Conservation (phyloP, 2,113 vertebrate species). For the Alosa alosa region DNA sequence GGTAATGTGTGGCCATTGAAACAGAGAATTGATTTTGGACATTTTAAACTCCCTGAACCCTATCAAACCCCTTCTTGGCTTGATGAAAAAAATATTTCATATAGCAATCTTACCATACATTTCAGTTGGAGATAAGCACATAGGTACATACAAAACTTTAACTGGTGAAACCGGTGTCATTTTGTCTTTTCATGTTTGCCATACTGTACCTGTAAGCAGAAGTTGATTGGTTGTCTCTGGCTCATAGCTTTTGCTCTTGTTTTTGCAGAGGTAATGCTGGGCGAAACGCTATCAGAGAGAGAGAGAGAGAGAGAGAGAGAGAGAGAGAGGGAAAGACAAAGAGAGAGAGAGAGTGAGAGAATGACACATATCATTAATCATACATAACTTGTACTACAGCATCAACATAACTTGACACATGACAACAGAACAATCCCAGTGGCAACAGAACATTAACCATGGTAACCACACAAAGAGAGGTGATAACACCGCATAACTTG, state of each 20-base stretch:
- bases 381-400: background rate
- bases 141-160: background rate
- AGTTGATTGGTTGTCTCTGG: conserved; percentile 68
- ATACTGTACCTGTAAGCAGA: conserved; percentile 68
- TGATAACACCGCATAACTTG: too few relatives aligned
- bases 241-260: conserved; percentile 62
- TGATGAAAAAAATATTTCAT: background rate
- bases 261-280: conserved; percentile 55
- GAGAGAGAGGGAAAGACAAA: background rate
- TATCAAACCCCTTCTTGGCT: background rate
- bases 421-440: background rate
- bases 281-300: conserved; percentile 62
- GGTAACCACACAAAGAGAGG: background rate
- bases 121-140: too few relatives aligned
- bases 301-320: background rate
- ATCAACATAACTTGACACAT: background rate
- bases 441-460: background rate
- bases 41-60: background rate
- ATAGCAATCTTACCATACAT: too few relatives aligned
- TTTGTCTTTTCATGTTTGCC: background rate
- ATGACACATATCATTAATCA: too few relatives aligned
- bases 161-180: background rate
- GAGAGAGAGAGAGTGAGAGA: background rate
- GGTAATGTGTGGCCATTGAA: background rate
- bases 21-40: background rate